Conservation (phyloP, 2,797 vertebrate genomes). For the Hypotaenidia philippensis region DNA sequence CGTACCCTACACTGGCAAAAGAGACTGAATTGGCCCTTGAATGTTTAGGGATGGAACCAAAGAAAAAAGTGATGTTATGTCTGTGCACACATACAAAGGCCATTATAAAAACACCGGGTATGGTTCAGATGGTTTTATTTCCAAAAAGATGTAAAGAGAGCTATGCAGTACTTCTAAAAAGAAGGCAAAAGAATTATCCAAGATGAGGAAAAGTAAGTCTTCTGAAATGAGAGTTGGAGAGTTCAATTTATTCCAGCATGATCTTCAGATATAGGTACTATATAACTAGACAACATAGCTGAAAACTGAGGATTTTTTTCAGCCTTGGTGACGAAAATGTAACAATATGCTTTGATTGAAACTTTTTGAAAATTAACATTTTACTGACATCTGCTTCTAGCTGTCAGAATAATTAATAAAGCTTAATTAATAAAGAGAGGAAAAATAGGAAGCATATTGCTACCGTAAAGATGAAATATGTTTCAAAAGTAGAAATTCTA, state of each 20-base stretch:
- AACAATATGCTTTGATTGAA: neutral
- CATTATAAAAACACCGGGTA: neutral
- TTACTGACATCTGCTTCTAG: neutral
- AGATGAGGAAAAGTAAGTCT: neutral
- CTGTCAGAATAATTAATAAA: neutral
- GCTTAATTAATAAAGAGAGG: neutral
- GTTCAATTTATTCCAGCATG: neutral
- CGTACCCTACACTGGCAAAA: neutral
- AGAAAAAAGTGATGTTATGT: neutral
- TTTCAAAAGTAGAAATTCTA: neutral
- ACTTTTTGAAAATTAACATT: neutral
- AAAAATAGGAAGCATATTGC: neutral
- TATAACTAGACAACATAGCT: neutral
- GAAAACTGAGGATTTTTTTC: neutral
- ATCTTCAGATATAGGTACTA: neutral
- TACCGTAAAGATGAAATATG: accelerated
- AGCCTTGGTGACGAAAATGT: neutral
- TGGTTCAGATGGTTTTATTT: neutral
- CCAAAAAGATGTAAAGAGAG: neutral
- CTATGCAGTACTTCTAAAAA: neutral
- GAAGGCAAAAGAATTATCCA: neutral
- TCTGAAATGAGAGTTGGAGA: neutral
- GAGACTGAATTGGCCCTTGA: neutral
- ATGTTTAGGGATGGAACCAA: neutral
- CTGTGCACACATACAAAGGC: neutral